phyloP scores from a whole-genome alignment of 2,797 vertebrate genomes.

The Manis crassicaudata region DNA sequence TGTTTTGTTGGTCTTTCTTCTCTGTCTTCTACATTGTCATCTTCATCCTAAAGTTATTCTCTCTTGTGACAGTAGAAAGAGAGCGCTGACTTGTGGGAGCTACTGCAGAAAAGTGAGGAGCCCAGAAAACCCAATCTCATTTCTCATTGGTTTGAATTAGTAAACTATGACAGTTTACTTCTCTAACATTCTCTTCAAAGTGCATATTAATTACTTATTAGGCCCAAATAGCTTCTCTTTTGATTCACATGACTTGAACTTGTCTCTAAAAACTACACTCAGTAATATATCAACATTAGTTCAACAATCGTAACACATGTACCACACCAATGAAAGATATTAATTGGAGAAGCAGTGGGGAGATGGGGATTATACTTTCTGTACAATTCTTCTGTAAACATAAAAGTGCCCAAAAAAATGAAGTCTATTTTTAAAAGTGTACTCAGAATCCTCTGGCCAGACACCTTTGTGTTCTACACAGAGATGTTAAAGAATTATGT shows the following conservation, averaged over 20 bases:
- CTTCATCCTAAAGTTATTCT: background rate
- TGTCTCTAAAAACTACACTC: background rate
- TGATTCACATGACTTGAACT: background rate
- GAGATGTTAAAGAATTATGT: background rate
- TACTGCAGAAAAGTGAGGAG: background rate
- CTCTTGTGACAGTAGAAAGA: background rate
- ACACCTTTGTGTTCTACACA: background rate
- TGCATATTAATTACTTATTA: background rate
- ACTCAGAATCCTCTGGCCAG: background rate
- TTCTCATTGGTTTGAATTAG: background rate
- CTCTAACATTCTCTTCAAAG: background rate
- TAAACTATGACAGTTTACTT: background rate
- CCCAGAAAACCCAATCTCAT: background rate
- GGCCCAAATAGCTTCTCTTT: background rate
- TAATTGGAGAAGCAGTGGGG: background rate
- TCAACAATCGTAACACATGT: background rate
- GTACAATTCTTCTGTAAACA: background rate
- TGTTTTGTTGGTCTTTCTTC: background rate
- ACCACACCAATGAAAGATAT: background rate
- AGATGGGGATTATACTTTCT: background rate
- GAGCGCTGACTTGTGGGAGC: background rate
- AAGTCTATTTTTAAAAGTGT: background rate
- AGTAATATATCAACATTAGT: background rate
- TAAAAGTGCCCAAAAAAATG: background rate
- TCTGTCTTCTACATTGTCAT: background rate